phyloP scores from a whole-genome alignment of 1,140 invertebrate species.

The Drosophila watanabei region DNA sequence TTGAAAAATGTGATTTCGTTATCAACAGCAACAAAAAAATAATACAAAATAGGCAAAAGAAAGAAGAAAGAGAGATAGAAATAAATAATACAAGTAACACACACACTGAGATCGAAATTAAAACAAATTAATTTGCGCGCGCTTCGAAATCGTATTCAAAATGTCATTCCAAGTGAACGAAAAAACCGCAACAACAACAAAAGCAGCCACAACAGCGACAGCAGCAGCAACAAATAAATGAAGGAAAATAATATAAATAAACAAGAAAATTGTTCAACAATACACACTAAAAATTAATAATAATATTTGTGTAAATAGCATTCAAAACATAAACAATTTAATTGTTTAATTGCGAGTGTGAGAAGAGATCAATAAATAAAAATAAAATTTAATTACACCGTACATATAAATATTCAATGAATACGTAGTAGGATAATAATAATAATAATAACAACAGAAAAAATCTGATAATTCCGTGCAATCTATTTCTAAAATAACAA shows the following conservation, averaged over 20 bases:
- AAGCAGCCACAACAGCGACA: conserved; percentile 15
- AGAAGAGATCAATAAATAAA: conserved; percentile 31
- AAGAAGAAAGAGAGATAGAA: conserved; percentile 15
- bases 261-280: conserved; percentile 62
- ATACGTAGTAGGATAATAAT: conserved; percentile 74
- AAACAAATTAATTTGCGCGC: conserved; percentile 52
- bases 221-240: conserved; percentile 32
- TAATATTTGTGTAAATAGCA: conserved; percentile 52
- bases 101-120: conserved; percentile 37
- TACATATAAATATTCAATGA: conserved; percentile 67
- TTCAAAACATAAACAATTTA: conserved; percentile 69
- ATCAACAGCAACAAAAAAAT: conserved; percentile 49
- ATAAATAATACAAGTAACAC: conserved; percentile 8
- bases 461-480: conserved; percentile 75
- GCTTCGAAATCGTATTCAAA: conserved; percentile 59
- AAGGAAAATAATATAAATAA: conserved; percentile 21
- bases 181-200: conserved; percentile 27
- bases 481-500: conserved; percentile 83
- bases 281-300: conserved; percentile 48
- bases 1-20: conserved; percentile 82
- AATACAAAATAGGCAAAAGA: conserved; percentile 18
- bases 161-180: conserved; percentile 67
- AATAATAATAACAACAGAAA: conserved; percentile 36
- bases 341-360: conserved; percentile 71
- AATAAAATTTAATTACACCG: conserved; percentile 49